Evolutionary conservation across 2,888 invertebrate species (phyloP), one percentile per base, ranked within the genome.

Genomic region (Eilema caniola): DNA sequence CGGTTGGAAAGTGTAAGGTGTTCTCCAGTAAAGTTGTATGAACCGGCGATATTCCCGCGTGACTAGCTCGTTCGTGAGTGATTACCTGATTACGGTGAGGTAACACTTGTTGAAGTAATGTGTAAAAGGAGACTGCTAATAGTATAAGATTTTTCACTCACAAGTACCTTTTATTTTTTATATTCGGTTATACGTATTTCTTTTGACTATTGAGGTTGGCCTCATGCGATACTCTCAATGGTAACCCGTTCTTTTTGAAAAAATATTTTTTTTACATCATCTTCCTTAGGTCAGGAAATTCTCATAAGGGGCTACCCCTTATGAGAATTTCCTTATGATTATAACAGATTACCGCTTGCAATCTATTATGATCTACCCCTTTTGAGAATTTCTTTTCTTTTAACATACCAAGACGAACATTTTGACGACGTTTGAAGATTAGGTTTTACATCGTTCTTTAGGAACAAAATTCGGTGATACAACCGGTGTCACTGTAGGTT

Each of bases 51-150:
- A 79, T 79, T 75, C 83, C 83, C 80, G 70, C 70, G 71, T 80
- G 85, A 78, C 73, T 79, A 80, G 77, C 76, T 76, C 76, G 79
- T 83, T 76, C 76, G 80, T 83, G 86, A 87, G 74, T 85, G 86
- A 85, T 87, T 84, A 82, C 80, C 53, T 53, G 63, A 63, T 86
- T 84, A 83, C 80, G 74, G 67, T 70, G 75, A 75, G 76, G 74
- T 73, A 80, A 76, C 85, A 90, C 90, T 89, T 90, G 90, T 91
- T 89, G 88, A 90, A 81, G 79, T 75, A 73, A 72, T 77, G 69
- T 67, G 70, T 66, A 71, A 59, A 61, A 61, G n/a, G 67, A 3
- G 33, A 33, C 24, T 62, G 23, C 20, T 16, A 23, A 59, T 24
- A 10, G 31, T 61, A 61, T n/a, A 61, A 61, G 61, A 61, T 33